A percentile compares a stretch with the other conserved stretches of the same genome.
Evolutionary conservation across 2,113 vertebrate species (phyloP).

Genomic region (Nothoprocta perdicaria): DNA sequence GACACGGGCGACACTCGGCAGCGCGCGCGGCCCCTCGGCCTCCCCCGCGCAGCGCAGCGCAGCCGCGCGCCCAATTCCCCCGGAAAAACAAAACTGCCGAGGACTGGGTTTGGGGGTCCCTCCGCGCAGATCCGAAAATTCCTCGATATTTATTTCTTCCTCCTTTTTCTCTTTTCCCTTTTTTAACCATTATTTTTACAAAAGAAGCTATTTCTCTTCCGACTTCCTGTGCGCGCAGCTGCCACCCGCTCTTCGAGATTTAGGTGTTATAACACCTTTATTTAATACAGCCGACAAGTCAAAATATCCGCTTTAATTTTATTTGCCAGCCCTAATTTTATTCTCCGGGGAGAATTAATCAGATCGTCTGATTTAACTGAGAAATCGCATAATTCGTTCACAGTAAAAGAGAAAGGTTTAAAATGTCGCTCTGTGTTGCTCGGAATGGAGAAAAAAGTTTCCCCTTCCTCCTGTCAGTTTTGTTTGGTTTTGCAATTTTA

Average conservation of each 20-base stretch:
- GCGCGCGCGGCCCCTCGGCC: too few species aligned
- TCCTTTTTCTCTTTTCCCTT: accelerated
- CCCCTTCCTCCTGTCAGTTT: not conserved
- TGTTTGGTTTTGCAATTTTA: not conserved
- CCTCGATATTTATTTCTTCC: not conserved
- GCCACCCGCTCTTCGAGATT: not conserved
- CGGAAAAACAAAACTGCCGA: too few species aligned
- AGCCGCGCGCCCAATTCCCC: too few species aligned
- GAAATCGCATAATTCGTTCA: not conserved
- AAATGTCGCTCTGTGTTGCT: not conserved
- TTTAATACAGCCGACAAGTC: slow-evolving; percentile 18
- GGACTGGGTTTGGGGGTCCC: too few species aligned
- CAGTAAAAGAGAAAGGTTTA: not conserved
- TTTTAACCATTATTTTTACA: accelerated
- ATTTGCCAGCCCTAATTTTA: slow-evolving; percentile 13
- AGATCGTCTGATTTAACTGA: not conserved
- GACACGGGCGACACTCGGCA: not conserved
- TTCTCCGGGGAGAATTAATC: not conserved
- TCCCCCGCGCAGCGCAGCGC: too few species aligned
- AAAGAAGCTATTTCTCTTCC: not conserved
- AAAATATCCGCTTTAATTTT: slow-evolving; percentile 58
- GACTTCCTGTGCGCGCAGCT: not conserved
- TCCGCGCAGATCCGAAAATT: not conserved
- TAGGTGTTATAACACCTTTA: slow-evolving; percentile 51
- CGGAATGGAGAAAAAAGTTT: not conserved